Base-by-base conservation (phyloP, 2,797 vertebrate species). In the Myotis myotis region DNA sequence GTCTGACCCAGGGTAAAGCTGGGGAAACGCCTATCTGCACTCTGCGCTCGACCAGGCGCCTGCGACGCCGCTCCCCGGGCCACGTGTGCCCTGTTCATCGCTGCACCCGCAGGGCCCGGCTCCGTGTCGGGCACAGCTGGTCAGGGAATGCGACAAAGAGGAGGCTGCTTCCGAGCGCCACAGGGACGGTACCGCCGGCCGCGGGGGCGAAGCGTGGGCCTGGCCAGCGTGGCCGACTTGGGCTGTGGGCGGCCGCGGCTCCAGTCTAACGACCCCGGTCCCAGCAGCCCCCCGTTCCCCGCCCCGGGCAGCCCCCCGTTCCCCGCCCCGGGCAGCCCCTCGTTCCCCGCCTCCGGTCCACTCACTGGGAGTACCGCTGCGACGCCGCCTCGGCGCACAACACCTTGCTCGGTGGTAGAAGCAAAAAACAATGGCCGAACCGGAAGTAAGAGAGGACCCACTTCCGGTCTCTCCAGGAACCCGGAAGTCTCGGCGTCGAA, bases 1-100 rank as follows among this genome's bases (percentile, higher is more conserved):
- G 22, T 41, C 28, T 25, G 84, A 53, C 66, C 53, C 66, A 1
- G 44, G 0, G 38, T 53, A 47, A 80, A 30, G 74, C 25, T 30
- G 57, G 62, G 22, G n/a, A 60, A 75, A 70, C 30, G 13, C 2
- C 51, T 16, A 23, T 23, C 36, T 70, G 60, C 38, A 15, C 16
- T 41, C 41, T 38, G 38, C 57, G 51, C 49, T 47, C 49, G 19
- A 68, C 66, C 72, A 38, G 76, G 78, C 25, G 70, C 28, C 64
- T 4, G 87, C 41, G 51, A 81, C 44, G 53, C 90, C 53, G 76
- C 95, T 96, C 97, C 95, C 95, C 93, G 74, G 93, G 79, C 83
- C 84, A n/a, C 57, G 71, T 68, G 86, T 28, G 79, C 82, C 91
- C 70, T 0, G 74, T 1, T 70, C 95, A 87, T 53, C 81, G 87